phyloP scores from a whole-genome alignment of 2,888 invertebrate genomes.

The Alviniconcha strummeri region DNA sequence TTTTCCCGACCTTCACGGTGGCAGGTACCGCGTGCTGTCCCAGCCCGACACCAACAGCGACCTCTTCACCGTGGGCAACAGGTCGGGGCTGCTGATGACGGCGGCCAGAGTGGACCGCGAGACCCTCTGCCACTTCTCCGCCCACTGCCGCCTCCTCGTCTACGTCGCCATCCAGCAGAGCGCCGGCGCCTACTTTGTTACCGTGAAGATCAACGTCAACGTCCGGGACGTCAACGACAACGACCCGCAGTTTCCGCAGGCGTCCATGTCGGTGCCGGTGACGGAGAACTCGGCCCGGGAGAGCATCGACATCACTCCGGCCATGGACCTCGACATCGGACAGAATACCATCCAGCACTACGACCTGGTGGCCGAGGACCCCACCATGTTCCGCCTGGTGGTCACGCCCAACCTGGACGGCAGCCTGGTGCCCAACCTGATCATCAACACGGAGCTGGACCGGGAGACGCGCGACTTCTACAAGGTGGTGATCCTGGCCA shows the following conservation, averaged over 20 bases:
- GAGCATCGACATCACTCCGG: slow-evolving; percentile 33
- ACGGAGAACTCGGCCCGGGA: slow-evolving; percentile 35
- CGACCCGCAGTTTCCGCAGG: slow-evolving; percentile 37
- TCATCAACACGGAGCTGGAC: slow-evolving; percentile 34
- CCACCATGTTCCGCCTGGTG: slow-evolving; percentile 27
- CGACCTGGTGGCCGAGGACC: slow-evolving; percentile 21
- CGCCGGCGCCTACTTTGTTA: slow-evolving; percentile 40
- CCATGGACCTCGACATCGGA: slow-evolving; percentile 38
- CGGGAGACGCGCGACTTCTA: slow-evolving; percentile 33
- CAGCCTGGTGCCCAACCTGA: slow-evolving; percentile 38
- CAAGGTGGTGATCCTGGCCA: slow-evolving; percentile 34
- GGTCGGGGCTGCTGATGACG: slow-evolving; percentile 35
- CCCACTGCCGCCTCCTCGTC: slow-evolving; percentile 33
- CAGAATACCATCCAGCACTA: slow-evolving; percentile 36
- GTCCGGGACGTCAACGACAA: slow-evolving; percentile 42
- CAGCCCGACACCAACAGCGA: slow-evolving; percentile 31
- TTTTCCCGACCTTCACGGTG: background rate
- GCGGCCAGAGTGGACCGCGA: slow-evolving; percentile 37
- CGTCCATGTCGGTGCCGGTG: slow-evolving; percentile 32
- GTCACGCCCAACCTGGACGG: slow-evolving; percentile 39
- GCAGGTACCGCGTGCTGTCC: slow-evolving; percentile 31
- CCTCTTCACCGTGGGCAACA: slow-evolving; percentile 34
- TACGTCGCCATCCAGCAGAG: slow-evolving; percentile 40
- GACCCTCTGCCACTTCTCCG: slow-evolving; percentile 34
- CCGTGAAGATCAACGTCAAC: slow-evolving; percentile 36